Evolutionary conservation across 92 coral and sea anemone species (phyloP), one percentile per base, ranked within the genome.

Genomic region (Porites divaricata): DNA sequence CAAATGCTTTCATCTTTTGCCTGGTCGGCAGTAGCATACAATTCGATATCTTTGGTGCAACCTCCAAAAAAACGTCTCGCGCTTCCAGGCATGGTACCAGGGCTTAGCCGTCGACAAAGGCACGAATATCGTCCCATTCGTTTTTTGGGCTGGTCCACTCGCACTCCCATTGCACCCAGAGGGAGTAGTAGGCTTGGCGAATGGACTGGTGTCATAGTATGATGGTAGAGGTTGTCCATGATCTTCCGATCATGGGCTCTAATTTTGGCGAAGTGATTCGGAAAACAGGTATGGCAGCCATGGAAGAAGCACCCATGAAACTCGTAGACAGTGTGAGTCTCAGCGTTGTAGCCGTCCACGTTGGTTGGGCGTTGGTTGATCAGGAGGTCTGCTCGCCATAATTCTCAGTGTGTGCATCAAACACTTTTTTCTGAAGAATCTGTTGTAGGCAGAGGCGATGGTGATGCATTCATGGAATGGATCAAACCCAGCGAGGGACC

Each of bases 1-100:
- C 53, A n/a, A 20, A 90, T 85, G 13, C 72, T 75, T 21, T 89
- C 93, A 2, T 20, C 77, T 67, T 9, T 1, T 22, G 41, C 45
- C 48, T 4, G 25, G 8, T 24, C 49, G 9, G 71, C 49, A 1
- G 8, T 3, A 6, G 1, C 11, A 24, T 51, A 50, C 2, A 73
- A 49, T 10, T 50, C 23, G 8, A 23, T 13, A 0, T 41, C 65
- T 4, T 74, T 49, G 1, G 26, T 22, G 0, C 64, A 9, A 3
- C 78, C 78, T 0, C 78, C 78, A 53, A 2, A 53, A 21, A 74
- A 74, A 48, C 64, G 1, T 74, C 65, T 0, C 62, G 23, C 20
- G 45, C 62, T 1, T 50, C n/a, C 17, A 72, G 4, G 4, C 35
- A 45, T n/a, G n/a, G n/a, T n/a, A n/a, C n/a, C n/a, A n/a, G n/a